Evolutionary conservation across 2,797 vertebrate genomes (phyloP).

Genomic region (Babyrousa celebensis): DNA sequence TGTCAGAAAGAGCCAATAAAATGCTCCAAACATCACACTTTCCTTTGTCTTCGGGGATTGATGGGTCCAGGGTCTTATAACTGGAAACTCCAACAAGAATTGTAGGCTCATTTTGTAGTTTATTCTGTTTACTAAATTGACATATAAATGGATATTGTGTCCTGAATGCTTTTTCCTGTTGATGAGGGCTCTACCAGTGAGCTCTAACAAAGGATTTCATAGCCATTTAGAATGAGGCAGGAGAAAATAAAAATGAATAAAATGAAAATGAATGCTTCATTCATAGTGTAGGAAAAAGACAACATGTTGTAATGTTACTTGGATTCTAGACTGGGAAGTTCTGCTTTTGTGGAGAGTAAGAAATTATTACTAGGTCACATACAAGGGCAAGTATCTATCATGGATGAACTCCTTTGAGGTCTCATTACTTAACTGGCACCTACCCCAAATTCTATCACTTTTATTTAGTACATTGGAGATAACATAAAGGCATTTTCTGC

Average conservation of each 20-base stretch:
- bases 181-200: neutral
- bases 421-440: neutral
- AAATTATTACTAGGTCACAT: neutral
- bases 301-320: neutral
- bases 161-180: neutral
- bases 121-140: conserved; percentile 1
- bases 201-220: neutral
- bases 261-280: neutral
- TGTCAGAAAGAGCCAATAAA: neutral
- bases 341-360: neutral
- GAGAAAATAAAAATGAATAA: conserved; percentile 8
- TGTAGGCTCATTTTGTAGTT: neutral
- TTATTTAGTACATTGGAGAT: neutral
- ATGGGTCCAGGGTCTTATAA: neutral
- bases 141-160: conserved; percentile 29
- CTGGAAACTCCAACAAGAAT: neutral
- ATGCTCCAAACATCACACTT: neutral
- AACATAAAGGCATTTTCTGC: neutral
- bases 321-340: neutral
- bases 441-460: neutral
- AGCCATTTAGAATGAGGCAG: neutral
- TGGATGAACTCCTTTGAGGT: neutral
- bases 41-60: neutral
- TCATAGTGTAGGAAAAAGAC: neutral
- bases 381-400: neutral